phyloP scores from a whole-genome alignment of 2,113 vertebrate species.

The Sander vitreus region DNA sequence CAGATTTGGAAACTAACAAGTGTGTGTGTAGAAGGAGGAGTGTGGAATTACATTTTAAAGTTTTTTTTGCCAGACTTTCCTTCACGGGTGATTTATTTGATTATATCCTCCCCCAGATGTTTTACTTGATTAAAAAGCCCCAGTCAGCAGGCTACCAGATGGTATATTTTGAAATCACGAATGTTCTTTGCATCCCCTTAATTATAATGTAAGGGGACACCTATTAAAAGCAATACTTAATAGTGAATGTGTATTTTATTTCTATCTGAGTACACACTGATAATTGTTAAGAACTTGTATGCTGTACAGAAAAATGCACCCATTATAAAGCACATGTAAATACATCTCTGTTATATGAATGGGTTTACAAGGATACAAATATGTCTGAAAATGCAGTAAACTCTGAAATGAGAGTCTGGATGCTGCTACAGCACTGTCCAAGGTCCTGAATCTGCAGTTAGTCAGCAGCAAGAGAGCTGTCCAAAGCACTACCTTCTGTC shows the following conservation, averaged over 20 bases:
- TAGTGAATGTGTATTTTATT: background rate
- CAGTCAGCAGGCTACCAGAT: slow-evolving; percentile 3
- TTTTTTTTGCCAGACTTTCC: no score
- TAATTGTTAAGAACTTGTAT: background rate
- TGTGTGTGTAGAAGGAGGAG: background rate
- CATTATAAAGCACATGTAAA: background rate
- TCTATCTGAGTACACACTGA: background rate
- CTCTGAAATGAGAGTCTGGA: background rate
- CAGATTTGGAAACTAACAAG: slow-evolving; percentile 15
- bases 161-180: background rate
- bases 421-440: background rate
- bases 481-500: background rate
- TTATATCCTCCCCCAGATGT: background rate
- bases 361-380: background rate
- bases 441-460: slow-evolving; percentile 17
- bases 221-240: background rate
- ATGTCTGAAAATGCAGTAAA: background rate
- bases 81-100: no score
- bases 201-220: background rate
- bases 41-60: background rate
- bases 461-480: slow-evolving; percentile 8
- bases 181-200: slow-evolving; percentile 9
- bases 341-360: background rate
- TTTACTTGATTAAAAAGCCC: background rate
- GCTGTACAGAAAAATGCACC: background rate